phyloP scores from a whole-genome alignment of 2,797 vertebrate genomes.

The Jordanella pulchra region DNA sequence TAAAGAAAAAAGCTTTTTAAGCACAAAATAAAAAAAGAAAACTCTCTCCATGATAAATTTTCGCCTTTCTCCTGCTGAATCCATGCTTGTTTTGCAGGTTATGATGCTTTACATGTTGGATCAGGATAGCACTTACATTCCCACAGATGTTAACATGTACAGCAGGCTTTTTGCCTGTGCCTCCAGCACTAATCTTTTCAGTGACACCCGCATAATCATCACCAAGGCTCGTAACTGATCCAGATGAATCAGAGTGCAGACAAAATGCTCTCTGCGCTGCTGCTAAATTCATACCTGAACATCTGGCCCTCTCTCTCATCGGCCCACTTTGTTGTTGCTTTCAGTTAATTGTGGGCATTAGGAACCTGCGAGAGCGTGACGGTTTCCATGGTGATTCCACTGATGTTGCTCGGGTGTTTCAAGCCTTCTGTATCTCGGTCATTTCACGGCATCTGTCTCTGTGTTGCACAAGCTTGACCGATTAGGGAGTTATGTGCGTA shows the following conservation, averaged over 20 bases:
- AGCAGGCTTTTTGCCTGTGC: conserved; percentile 2
- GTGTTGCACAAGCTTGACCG: conserved; percentile 47
- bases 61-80: not conserved
- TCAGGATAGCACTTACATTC: conserved; percentile 2
- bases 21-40: not conserved
- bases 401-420: conserved; percentile 48
- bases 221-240: conserved; percentile 30
- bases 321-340: conserved; percentile 59
- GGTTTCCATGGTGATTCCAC: conserved; percentile 67
- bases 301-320: conserved; percentile 66
- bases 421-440: conserved; percentile 53
- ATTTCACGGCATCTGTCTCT: conserved; percentile 74
- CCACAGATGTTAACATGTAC: not conserved
- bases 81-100: not conserved
- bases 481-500: conserved; percentile 58
- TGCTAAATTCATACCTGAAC: conserved; percentile 57
- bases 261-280: conserved; percentile 25
- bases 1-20: not conserved
- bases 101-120: not conserved
- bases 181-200: conserved; percentile 38
- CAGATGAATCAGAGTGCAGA: conserved; percentile 50
- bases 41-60: not conserved
- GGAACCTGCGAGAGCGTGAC: conserved; percentile 61
- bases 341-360: conserved; percentile 69
- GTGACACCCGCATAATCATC: conserved; percentile 44